Conservation (phyloP, 2,113 vertebrate species). For the Physeter macrocephalus region DNA sequence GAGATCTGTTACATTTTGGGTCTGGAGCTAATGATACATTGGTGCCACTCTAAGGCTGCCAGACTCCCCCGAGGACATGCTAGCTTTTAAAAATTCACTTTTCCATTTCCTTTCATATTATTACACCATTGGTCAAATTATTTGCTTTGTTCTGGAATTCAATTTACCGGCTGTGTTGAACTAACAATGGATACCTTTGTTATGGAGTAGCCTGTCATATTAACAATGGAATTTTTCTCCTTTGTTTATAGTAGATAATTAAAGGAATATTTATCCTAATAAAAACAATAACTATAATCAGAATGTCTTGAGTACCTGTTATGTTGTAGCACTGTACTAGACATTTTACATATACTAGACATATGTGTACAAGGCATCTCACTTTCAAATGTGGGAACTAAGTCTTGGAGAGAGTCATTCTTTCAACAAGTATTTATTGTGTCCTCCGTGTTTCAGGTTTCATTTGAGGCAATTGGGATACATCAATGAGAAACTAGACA, state of each 20-base stretch:
- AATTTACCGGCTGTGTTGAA: neutral
- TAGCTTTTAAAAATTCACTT: neutral
- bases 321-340: neutral
- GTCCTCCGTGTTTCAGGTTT: neutral
- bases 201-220: neutral
- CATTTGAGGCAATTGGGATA: neutral
- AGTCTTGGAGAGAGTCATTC: neutral
- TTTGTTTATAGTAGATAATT: neutral
- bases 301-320: neutral
- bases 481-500: neutral
- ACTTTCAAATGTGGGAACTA: neutral
- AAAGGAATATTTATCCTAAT: neutral
- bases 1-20: neutral
- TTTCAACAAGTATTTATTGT: neutral
- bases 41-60: neutral
- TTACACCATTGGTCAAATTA: neutral
- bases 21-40: neutral
- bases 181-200: neutral
- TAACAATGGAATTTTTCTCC: neutral
- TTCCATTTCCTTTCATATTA: constrained; percentile 31
- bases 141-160: constrained; percentile 16
- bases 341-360: neutral
- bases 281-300: neutral
- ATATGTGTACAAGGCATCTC: neutral
- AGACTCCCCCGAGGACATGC: neutral